Percentiles rank a stretch among this genome's conserved stretches.
Evolutionary conservation across 2,797 vertebrate genomes (phyloP).

Genomic region (Neostethus bicornis): DNA sequence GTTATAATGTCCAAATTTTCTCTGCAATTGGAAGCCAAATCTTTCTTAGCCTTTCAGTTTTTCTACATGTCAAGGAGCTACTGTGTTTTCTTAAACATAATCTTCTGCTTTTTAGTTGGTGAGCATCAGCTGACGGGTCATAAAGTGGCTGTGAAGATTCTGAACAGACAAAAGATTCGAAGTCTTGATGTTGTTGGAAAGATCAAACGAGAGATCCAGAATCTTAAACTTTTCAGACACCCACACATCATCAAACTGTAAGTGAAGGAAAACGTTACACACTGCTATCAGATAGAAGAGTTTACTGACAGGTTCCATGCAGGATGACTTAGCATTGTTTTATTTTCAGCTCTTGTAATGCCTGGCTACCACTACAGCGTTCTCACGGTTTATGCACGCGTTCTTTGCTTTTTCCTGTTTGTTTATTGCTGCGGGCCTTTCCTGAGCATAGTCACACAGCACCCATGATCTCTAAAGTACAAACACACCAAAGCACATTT

Average conservation of each 20-base stretch:
- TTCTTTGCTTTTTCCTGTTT: conserved; percentile 36
- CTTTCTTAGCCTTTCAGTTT: not conserved
- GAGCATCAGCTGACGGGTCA: conserved; percentile 97
- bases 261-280: conserved; percentile 68
- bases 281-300: conserved; percentile 2
- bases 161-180: conserved; percentile 98
- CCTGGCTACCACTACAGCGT: conserved; percentile 12
- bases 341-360: conserved; percentile 3
- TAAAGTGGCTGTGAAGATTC: conserved; percentile 98
- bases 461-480: conserved; percentile 23
- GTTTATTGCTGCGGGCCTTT: conserved; percentile 45
- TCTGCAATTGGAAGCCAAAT: conserved; percentile 6
- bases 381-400: conserved; percentile 23
- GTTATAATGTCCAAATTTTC: no score
- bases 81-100: not conserved
- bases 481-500: conserved; percentile 11
- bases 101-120: conserved; percentile 83
- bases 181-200: conserved; percentile 98
- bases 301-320: conserved; percentile 3
- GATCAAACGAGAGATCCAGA: conserved; percentile 98
- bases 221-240: conserved; percentile 97
- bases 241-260: conserved; percentile 99
- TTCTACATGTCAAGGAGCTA: not conserved
- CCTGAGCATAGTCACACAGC: conserved; percentile 41
- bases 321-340: not conserved